A percentile compares a stretch with the other conserved stretches of the same genome.
Conservation (phyloP, 1,140 invertebrate species). For the Drosophila lacertosa region DNA sequence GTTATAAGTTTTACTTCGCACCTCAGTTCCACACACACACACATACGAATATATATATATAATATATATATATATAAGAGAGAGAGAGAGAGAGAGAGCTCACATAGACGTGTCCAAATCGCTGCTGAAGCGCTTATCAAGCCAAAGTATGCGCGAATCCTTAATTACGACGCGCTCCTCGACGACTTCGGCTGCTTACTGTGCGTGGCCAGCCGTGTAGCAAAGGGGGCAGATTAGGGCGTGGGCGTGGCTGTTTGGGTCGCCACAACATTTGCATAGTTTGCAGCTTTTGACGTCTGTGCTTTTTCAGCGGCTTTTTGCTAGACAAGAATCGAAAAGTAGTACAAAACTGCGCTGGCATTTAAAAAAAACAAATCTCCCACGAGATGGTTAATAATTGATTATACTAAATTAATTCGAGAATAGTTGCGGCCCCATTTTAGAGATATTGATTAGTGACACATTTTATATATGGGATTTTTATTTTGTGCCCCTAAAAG, state of each 20-base stretch:
- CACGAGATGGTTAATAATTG: no score
- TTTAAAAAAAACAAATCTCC: no score
- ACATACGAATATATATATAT: not conserved
- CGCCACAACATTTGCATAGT: conserved; percentile 50
- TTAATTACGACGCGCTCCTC: conserved; percentile 43
- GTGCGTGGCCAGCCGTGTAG: not conserved
- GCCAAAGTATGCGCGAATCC: conserved; percentile 40
- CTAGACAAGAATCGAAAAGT: conserved; percentile 14
- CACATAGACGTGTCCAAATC: conserved; percentile 43
- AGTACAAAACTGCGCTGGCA: conserved; percentile 6
- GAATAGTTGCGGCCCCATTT: no score
- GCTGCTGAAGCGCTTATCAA: conserved; percentile 43
- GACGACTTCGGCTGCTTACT: conserved; percentile 3
- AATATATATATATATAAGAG: not conserved
- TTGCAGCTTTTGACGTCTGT: conserved; percentile 35
- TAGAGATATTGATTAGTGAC: not conserved
- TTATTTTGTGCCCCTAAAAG: no score
- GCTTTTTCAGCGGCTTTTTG: conserved; percentile 6
- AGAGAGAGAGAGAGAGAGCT: not conserved
- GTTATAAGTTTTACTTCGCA: conserved; percentile 43
- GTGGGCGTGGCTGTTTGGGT: conserved; percentile 15
- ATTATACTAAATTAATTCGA: no score
- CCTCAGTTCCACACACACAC: conserved; percentile 31
- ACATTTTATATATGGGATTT: no score
- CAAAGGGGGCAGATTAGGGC: not conserved